Percentiles rank a stretch among this genome's conserved stretches.
These are phyloP conservation scores for Baronia brevicornis DNA, from an alignment of 2,888 invertebrate species.

Conservation along the genomic window DNA sequence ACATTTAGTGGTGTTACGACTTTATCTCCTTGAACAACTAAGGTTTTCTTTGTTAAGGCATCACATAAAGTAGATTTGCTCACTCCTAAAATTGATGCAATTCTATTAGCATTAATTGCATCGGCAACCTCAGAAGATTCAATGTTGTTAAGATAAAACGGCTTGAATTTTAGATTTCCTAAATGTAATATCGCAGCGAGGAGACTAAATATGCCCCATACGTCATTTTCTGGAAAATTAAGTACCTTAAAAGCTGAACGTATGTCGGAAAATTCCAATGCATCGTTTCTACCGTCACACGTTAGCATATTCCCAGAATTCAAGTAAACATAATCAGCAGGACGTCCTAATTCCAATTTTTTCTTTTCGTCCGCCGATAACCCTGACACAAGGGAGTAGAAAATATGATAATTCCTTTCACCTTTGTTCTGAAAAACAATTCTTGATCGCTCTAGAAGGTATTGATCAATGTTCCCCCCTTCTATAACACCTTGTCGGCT, in stretches of 20 bases:
- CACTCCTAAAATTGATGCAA: constrained; percentile 83
- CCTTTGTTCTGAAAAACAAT: constrained; percentile 92
- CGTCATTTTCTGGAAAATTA: constrained; percentile 88
- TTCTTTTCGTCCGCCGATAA: constrained; percentile 86
- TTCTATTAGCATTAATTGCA: constrained; percentile 78
- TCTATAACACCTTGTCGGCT: constrained; percentile 89
- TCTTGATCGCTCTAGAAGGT: constrained; percentile 94
- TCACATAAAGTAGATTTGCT: constrained; percentile 81
- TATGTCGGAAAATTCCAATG: constrained; percentile 90
- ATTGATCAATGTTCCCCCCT: constrained; percentile 96
- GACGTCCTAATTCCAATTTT: constrained; percentile 82
- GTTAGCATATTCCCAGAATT: constrained; percentile 84
- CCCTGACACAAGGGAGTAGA: constrained; percentile 93
- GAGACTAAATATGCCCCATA: constrained; percentile 88
- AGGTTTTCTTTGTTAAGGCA: constrained; percentile 89
- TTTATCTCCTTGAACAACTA: constrained; percentile 88
- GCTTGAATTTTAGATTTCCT: constrained; percentile 92
- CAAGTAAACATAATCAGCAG: constrained; percentile 86
- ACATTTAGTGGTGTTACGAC: constrained; percentile 85
- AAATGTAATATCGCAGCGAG: constrained; percentile 92
- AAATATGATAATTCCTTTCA: constrained; percentile 97
- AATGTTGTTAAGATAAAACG: constrained; percentile 84
- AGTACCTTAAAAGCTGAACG: constrained; percentile 94
- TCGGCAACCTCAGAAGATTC: constrained; percentile 92
- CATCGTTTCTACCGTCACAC: constrained; percentile 90